These are phyloP conservation scores for Sciurus carolinensis DNA, from an alignment of 2,797 vertebrate genomes.

Conservation along the genomic window DNA sequence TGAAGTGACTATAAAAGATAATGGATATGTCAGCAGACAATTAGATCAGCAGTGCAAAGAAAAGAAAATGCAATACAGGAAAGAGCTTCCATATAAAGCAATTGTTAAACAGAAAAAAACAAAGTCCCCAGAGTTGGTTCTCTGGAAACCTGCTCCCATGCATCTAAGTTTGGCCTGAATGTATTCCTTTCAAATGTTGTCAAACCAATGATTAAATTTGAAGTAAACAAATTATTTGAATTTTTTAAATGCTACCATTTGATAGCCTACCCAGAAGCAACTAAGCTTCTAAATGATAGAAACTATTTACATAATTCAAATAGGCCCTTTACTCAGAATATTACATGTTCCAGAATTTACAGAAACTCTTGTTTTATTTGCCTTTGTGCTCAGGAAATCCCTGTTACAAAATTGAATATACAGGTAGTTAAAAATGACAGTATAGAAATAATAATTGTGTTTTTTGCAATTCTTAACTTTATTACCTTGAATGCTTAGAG, in stretches of 20 bases:
- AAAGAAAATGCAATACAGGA: constrained; percentile 44
- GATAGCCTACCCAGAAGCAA: background rate
- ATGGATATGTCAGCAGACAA: constrained; percentile 63
- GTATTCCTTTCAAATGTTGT: constrained; percentile 21
- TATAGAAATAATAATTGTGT: background rate
- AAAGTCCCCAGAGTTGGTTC: background rate
- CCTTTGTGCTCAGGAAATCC: background rate
- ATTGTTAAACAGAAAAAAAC: background rate
- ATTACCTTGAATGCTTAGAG: background rate
- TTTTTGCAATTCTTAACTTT: background rate
- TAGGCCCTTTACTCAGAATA: background rate
- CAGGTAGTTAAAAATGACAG: background rate
- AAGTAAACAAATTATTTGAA: constrained; percentile 7
- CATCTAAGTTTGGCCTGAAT: background rate
- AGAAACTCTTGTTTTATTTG: background rate
- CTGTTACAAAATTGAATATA: constrained; percentile 2
- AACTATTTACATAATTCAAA: constrained; percentile 55
- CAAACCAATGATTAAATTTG: constrained; percentile 13
- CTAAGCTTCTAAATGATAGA: background rate
- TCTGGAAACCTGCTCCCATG: background rate
- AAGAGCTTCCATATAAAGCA: constrained; percentile 4
- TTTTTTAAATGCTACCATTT: constrained; percentile 9
- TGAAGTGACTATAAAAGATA: constrained; percentile 74
- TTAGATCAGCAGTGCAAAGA: constrained; percentile 59
- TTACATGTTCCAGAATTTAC: constrained; percentile 10